Base-by-base conservation (phyloP, 2,113 vertebrate genomes). In the Lamprotornis superbus region DNA sequence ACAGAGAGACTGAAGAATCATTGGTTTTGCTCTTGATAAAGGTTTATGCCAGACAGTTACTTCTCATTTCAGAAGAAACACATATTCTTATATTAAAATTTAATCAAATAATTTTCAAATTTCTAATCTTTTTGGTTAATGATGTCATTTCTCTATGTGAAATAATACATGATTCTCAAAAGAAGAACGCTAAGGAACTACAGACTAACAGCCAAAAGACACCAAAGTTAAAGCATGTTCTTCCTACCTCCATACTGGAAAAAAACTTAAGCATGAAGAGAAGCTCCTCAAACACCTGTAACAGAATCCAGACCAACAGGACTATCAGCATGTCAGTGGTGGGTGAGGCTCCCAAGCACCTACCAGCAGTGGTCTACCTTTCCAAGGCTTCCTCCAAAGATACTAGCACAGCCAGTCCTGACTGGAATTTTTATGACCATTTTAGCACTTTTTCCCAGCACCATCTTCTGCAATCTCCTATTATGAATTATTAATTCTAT, bases 11-110 rank as follows among this genome's bases (percentile, higher is more conserved):
- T 56, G 40, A 75, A 87, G 74, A 93, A 95, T 63, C 67, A 35
- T 28, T 24, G 6, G 20, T 67, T 95, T 93, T 84, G 61, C n/a
- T 79, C 68, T 69, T 50, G 70, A 57, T 53, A 55, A 89, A 82
- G 73, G n/a, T 42, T 90, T 89, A 75, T 21, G 35, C 60, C 78
- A 79, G 64, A 84, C 6, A 7, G 90, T 80, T 68, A 21, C 67
- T 95, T 97, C 75, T 94, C 9, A 77, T 55, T 88, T 68, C n/a
- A 91, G 81, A 94, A 87, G 13, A 91, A 87, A 59, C 10, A 65
- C 23, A 31, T 35, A n/a, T 19, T 76, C 60, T 76, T 79, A 64
- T 37, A 83, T 73, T 56, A 86, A 92, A 89, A 42, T 40, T 42
- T 47, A 65, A 89, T 55, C 33, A 30, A 70, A 67, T 3, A 57